Base-by-base conservation (phyloP, 2,888 invertebrate species). In the Cephus pygmeus region DNA sequence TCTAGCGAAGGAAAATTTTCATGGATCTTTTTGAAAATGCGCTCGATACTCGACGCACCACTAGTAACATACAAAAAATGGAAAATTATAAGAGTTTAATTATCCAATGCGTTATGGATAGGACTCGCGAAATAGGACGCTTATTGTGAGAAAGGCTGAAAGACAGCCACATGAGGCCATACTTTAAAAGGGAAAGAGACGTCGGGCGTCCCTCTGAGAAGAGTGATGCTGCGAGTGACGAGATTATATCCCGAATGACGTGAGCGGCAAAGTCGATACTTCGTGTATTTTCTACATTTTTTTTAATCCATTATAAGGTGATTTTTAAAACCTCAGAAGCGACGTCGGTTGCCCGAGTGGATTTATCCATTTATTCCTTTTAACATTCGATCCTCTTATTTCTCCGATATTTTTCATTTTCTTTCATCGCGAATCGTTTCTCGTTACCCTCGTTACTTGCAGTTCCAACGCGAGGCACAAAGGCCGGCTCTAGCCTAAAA, bases 111-210 rank as follows among this genome's bases (percentile, higher is more conserved):
- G 23, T 23, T 15, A 23, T 23, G 56, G 2, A 9, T 23, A 56
- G 23, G 23, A 23, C 23, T 56, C 23, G 56, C 56, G 56, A 56
- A 56, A 56, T 23, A 56, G 56, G 56, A 56, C 23, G 71, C 15
- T 71, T 71, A 34, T 12, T 34, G 71, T 76, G 85, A 86, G 86
- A 85, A 85, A 85, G 85, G 88, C 83, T 80, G 78, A 81, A 83
- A 79, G 80, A 86, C 80, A 56, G 87, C 88, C 87, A 85, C 83
- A 85, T 85, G 87, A 88, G 86, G 88, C 88, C 88, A 87, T 88
- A 87, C 81, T 79, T 84, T 30, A 73, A 34, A 35, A 35, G 33
- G 73, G 33, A 73, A 73, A 36, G 33, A 78, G 4, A 36, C 35
- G 35, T 76, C 78, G 74, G 69, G 71, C 23, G 23, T 56, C 56